Evolutionary conservation across 2,797 vertebrate species (phyloP).

Genomic region (Myoxocephalus aenaeus): DNA sequence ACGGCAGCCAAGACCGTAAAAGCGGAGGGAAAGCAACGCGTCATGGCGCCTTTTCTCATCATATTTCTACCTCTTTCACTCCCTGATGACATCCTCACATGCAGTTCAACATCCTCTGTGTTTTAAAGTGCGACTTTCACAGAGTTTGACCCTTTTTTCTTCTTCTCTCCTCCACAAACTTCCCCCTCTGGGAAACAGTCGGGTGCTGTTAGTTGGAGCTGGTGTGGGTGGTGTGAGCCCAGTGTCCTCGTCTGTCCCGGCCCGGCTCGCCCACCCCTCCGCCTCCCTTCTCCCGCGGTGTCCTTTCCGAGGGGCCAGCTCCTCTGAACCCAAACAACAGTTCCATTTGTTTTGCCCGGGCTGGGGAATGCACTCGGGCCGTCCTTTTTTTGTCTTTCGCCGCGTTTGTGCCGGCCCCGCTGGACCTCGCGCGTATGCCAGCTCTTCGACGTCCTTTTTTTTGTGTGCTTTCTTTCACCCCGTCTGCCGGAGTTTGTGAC

Average conservation of each 20-base stretch:
- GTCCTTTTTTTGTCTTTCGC: slow-evolving; percentile 63
- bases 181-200: slow-evolving; percentile 56
- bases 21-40: too few species aligned
- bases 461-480: slow-evolving; percentile 51
- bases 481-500: slow-evolving; percentile 58
- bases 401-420: slow-evolving; percentile 65
- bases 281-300: slow-evolving; percentile 67
- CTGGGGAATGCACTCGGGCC: slow-evolving; percentile 77
- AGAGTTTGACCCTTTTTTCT: slow-evolving; percentile 18
- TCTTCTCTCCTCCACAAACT: slow-evolving; percentile 19
- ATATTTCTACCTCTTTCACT: slow-evolving; percentile 4
- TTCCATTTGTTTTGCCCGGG: slow-evolving; percentile 80
- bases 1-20: too few species aligned
- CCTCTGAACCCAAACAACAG: slow-evolving; percentile 82
- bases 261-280: slow-evolving; percentile 63
- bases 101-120: slow-evolving; percentile 6
- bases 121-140: slow-evolving; percentile 39
- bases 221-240: slow-evolving; percentile 58
- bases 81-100: background rate
- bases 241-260: slow-evolving; percentile 78
- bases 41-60: background rate
- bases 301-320: slow-evolving; percentile 76
- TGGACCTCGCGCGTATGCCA: too few species aligned
- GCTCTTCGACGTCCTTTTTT: slow-evolving; percentile 57
- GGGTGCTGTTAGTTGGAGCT: slow-evolving; percentile 57